A percentile compares a stretch with the other conserved stretches of the same genome.
These are phyloP conservation scores for Tetrapedia diversipes DNA, from an alignment of 2,888 invertebrate species.

Conservation along the genomic window DNA sequence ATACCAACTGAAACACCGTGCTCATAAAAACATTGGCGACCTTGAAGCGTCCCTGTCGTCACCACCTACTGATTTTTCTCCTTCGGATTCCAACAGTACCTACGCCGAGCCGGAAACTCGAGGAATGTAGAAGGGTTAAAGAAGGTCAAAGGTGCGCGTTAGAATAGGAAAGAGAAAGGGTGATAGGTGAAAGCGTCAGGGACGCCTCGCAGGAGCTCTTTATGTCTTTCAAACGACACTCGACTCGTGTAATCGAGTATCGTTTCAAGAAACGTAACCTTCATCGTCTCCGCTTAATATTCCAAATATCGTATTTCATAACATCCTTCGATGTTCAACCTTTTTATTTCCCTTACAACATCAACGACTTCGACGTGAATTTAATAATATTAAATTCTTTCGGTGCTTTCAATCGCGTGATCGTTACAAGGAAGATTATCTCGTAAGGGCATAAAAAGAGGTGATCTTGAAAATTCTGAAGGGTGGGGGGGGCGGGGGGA, in stretches of 20 bases:
- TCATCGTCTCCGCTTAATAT: not conserved
- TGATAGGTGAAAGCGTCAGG: slow-evolving; percentile 11
- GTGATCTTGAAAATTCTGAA: not conserved
- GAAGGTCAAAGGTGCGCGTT: not conserved
- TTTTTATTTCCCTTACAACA: too few relatives aligned
- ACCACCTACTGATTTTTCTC: slow-evolving; percentile 10
- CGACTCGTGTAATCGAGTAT: not conserved
- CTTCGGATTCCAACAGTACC: slow-evolving; percentile 14
- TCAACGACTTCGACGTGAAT: too few relatives aligned
- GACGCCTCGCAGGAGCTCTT: not conserved
- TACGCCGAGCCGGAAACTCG: not conserved
- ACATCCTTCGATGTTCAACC: too few relatives aligned
- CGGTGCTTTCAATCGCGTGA: too few relatives aligned
- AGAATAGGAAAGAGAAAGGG: slow-evolving; percentile 6
- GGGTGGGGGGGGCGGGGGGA: too few relatives aligned
- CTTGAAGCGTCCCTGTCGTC: slow-evolving; percentile 7
- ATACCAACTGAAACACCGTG: not conserved
- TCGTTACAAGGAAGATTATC: not conserved
- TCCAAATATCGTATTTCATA: not conserved
- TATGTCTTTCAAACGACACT: not conserved
- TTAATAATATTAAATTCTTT: not conserved
- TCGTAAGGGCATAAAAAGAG: not conserved
- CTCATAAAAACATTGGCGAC: not conserved
- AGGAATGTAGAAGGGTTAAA: not conserved
- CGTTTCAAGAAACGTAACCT: not conserved